Base-by-base conservation (phyloP, 2,888 invertebrate species). In the Lepidocyrtinus sp. region DNA sequence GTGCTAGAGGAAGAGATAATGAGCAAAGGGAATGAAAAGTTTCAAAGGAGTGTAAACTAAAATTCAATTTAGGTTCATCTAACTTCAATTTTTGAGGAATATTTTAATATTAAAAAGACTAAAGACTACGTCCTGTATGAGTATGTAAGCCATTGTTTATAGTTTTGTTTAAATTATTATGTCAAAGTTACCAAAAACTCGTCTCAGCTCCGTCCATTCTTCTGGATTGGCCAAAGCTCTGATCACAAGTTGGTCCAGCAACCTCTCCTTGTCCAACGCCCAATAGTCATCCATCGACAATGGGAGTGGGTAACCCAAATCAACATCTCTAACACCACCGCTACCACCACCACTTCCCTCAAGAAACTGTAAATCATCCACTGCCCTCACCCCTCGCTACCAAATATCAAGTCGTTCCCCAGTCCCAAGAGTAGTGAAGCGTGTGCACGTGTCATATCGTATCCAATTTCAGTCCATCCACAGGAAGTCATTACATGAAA, bases 141-240 rank as follows among this genome's bases (percentile, higher is more conserved):
- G 63, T 15, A 19, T 63, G 17, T 59, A 21, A 59, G 21, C 5
- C 5, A 36, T 36, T 36, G 36, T 5, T 36, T 5, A 5, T 12
- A 7, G 5, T 36, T 36, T 7, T 36, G 36, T 36, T 12, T 7
- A n/a, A n/a, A n/a, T n/a, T n/a, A n/a, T n/a, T n/a, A n/a, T n/a
- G n/a, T n/a, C n/a, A 22, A 62, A 22, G 24, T 27, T 19, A 85
- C 85, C 85, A 55, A 85, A 82, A 55, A 83, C 68, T 70, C 82
- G 75, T 26, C 84, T 76, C 67, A 85, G 72, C 79, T 83, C 83
- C 63, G 75, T 75, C 84, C 83, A 84, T 77, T 84, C 83, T 17
- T 80, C 70, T 19, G 85, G 83, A 81, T 83, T 82, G 64, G 84
- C 83, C 73, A 85, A 78, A 81, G 85, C 85, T 81, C 83, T 82